Evolutionary conservation across 2,797 vertebrate species (phyloP).

Genomic region (Poliocrania exsul): DNA sequence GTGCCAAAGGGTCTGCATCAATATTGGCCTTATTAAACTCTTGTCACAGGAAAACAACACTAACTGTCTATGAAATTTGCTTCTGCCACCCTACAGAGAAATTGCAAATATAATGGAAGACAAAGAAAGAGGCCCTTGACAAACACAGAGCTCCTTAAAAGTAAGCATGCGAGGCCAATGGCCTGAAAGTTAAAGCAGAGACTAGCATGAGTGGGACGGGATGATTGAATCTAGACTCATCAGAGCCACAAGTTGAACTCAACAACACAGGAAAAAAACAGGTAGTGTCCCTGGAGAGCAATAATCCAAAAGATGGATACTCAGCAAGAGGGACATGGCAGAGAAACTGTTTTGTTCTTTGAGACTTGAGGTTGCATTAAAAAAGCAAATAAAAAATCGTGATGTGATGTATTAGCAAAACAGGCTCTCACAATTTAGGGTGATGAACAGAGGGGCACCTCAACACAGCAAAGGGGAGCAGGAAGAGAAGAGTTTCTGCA

Average conservation of each 20-base stretch:
- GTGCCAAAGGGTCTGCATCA: neutral
- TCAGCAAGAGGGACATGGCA: neutral
- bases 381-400: neutral
- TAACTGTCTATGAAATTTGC: slow-evolving; percentile 33
- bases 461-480: neutral
- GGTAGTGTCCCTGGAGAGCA: neutral
- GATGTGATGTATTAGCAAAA: neutral
- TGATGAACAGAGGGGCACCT: neutral
- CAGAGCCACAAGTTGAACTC: neutral
- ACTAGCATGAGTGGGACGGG: neutral
- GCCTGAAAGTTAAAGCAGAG: neutral
- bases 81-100: neutral
- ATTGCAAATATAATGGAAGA: slow-evolving; percentile 10
- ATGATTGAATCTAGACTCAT: neutral
- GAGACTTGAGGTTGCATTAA: neutral
- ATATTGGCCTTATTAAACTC: neutral
- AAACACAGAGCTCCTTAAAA: neutral
- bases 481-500: neutral
- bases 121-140: neutral
- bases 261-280: slow-evolving; percentile 2
- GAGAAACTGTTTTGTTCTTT: neutral
- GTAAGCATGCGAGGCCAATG: neutral
- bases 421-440: neutral
- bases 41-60: neutral
- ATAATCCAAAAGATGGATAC: slow-evolving; percentile 14